Conservation (phyloP, 1,140 invertebrate species). For the Xylocopa sonorina region DNA sequence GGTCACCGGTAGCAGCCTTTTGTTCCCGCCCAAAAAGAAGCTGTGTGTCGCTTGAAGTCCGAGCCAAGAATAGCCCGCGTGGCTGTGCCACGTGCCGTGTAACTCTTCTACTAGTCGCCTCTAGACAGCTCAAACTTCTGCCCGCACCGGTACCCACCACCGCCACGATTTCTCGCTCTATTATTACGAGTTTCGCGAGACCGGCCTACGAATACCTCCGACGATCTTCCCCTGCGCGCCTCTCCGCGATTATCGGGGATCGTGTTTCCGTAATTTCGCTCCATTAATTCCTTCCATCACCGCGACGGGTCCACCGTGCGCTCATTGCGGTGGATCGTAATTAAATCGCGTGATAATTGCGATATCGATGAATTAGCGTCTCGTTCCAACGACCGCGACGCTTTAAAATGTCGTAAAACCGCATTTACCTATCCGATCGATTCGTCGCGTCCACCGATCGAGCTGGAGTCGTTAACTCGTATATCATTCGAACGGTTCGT, state of each 20-base stretch:
- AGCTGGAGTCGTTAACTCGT: no score
- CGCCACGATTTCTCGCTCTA: constrained; percentile 32
- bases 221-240: neutral
- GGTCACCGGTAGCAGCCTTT: constrained; percentile 25
- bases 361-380: no score
- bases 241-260: neutral
- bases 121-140: constrained; percentile 53
- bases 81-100: constrained; percentile 60
- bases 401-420: no score
- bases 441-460: no score
- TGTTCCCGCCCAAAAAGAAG: constrained; percentile 39
- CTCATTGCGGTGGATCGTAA: no score
- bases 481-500: no score
- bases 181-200: constrained; percentile 37
- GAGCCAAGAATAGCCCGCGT: constrained; percentile 55
- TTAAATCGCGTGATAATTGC: neutral
- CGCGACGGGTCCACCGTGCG: no score
- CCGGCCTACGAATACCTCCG: neutral
- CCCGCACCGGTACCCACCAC: neutral
- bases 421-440: no score
- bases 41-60: constrained; percentile 31
- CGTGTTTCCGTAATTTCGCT: constrained; percentile 13
- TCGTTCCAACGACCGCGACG: no score
- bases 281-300: neutral
- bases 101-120: constrained; percentile 36